Base-by-base conservation (phyloP, 2,797 vertebrate species). In the Cottoperca gobio region DNA sequence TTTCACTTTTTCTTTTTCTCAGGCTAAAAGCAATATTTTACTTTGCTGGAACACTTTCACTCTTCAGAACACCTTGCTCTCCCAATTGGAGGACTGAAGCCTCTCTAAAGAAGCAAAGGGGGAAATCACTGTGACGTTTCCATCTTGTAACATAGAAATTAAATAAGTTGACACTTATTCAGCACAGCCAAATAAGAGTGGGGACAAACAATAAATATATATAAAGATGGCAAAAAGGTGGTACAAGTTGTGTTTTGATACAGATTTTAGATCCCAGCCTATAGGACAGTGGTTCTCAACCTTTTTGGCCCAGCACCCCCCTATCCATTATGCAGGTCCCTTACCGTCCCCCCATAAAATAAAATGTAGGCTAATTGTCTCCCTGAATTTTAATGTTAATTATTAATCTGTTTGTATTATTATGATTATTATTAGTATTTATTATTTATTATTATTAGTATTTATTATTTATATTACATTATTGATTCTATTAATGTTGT, bases 11-110 rank as follows among this genome's bases (percentile, higher is more conserved):
- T 83, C 62, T 65, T 57, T 78, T 73, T 81, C 52, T 63, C 37
- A 83, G 71, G 40, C 78, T 85, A 74, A 53, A 76, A 85, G 79
- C 48, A 67, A 76, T 83, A 78, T 83, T 86, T 78, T 49, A 71
- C 49, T 85, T 73, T 70, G 45, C 64, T 75, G 48, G n/a, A 85
- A 70, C 17, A 65, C 58, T 83, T 84, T 69, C 40, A 23, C 60
- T 61, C 33, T 43, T 78, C 52, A 39, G 54, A 70, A 75, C 21
- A 11, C 16, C 21, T 76, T 24, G 43, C 43, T 69, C 55, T 79
- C 76, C 59, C 48, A 59, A 59, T 24, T 43, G 42, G 64, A 75
- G 24, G 26, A 78, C 45, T 50, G 57, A 76, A 69, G 23, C 61
- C 64, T 46, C 77, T 52, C 78, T 28, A 12, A 73, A 86, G 50